Percentiles rank a stretch among this genome's conserved stretches.
Conservation (phyloP, 2,797 vertebrate genomes). For the Meda fulgida region DNA sequence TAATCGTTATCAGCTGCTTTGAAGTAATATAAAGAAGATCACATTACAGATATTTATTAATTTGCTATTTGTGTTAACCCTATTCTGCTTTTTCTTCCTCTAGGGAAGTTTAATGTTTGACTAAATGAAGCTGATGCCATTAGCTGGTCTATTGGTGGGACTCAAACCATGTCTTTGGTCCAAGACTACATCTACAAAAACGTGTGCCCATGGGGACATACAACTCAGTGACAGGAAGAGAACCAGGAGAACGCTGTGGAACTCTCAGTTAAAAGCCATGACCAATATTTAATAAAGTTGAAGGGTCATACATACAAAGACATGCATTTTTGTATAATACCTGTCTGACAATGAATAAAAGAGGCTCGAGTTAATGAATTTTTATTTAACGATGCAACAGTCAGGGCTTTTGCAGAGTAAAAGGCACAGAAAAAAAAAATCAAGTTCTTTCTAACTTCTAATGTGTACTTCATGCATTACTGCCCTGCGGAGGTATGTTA, state of each 20-base stretch:
- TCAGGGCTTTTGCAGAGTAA: slow-evolving; percentile 25
- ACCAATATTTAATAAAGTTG: slow-evolving; percentile 26
- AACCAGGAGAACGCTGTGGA: slow-evolving; percentile 3
- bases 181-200: slow-evolving; percentile 21
- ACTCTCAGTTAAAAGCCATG: slow-evolving; percentile 32
- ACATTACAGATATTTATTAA: background rate
- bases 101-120: slow-evolving; percentile 74
- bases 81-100: slow-evolving; percentile 31
- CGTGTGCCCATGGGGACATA: background rate
- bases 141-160: slow-evolving; percentile 67
- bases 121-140: slow-evolving; percentile 50
- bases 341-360: slow-evolving; percentile 4
- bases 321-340: slow-evolving; percentile 1
- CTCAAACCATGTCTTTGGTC: slow-evolving; percentile 54
- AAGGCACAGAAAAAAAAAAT: slow-evolving; percentile 24
- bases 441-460: slow-evolving; percentile 9
- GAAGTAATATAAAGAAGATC: background rate
- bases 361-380: background rate
- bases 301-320: slow-evolving; percentile 20
- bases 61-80: slow-evolving; percentile 8
- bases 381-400: slow-evolving; percentile 26
- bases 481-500: slow-evolving; percentile 5
- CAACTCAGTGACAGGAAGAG: slow-evolving; percentile 14
- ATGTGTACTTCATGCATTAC: slow-evolving; percentile 11
- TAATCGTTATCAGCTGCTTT: background rate